phyloP scores from a whole-genome alignment of 2,113 vertebrate species.

The Boleophthalmus pectinirostris region DNA sequence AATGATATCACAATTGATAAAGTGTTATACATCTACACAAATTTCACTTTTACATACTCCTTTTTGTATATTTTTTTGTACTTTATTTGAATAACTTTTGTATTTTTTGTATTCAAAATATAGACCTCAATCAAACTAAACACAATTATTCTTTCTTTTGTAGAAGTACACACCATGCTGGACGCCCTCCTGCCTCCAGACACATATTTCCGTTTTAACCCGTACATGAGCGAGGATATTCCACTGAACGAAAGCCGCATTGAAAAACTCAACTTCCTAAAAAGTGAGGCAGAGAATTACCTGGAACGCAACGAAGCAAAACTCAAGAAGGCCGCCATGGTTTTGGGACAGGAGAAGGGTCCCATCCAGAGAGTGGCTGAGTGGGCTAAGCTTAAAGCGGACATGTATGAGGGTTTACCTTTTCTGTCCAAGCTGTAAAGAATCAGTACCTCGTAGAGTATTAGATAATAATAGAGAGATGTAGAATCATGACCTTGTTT shows the following conservation, averaged over 20 bases:
- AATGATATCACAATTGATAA: no score
- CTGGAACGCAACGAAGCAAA: slow-evolving; percentile 92
- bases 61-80: no score
- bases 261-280: slow-evolving; percentile 89
- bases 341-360: slow-evolving; percentile 86
- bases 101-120: no score
- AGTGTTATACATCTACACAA: no score
- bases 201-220: slow-evolving; percentile 96
- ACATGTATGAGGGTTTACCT: slow-evolving; percentile 90
- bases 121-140: neutral
- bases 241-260: slow-evolving; percentile 89
- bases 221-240: slow-evolving; percentile 91
- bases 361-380: slow-evolving; percentile 86
- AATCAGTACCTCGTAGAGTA: neutral
- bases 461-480: neutral
- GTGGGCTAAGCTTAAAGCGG: slow-evolving; percentile 87
- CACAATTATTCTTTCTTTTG: slow-evolving; percentile 4
- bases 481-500: neutral
- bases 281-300: slow-evolving; percentile 85
- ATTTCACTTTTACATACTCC: no score
- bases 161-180: slow-evolving; percentile 95
- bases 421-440: slow-evolving; percentile 86
- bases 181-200: slow-evolving; percentile 90
- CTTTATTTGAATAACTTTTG: no score
- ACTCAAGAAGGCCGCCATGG: slow-evolving; percentile 85